Conservation (phyloP, 2,113 vertebrate species). For the Hydrolagus affinis region DNA sequence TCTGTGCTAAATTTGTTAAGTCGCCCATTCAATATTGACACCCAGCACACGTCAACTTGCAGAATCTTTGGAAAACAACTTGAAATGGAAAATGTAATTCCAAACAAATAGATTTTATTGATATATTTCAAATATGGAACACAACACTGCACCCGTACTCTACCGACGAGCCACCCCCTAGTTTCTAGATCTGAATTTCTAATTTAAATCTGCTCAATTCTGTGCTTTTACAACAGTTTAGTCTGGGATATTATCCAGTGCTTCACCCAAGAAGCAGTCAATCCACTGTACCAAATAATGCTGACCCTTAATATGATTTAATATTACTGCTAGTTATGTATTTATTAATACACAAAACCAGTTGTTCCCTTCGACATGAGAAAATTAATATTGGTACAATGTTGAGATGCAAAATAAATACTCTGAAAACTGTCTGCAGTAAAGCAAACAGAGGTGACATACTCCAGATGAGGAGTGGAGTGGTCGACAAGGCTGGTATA, state of each 20-base stretch:
- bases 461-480: not conserved
- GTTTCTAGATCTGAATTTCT: not conserved
- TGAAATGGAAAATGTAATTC: not conserved
- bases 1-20: not conserved
- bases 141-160: not conserved
- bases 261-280: not conserved
- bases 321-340: not conserved
- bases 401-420: not conserved
- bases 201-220: not conserved
- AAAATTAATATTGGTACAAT: not conserved
- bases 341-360: not conserved
- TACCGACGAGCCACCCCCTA: not conserved
- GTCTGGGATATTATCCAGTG: not conserved
- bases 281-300: not conserved
- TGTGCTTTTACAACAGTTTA: not conserved
- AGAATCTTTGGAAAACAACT: not conserved
- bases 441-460: not conserved
- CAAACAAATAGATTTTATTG: not conserved
- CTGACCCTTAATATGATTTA: not conserved
- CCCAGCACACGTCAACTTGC: not conserved
- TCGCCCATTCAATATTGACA: not conserved
- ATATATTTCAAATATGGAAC: not conserved
- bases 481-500: not conserved
- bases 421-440: not conserved
- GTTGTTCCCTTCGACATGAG: not conserved